These are phyloP conservation scores for Prunella strophiata DNA, from an alignment of 2,797 vertebrate genomes.

Conservation along the genomic window DNA sequence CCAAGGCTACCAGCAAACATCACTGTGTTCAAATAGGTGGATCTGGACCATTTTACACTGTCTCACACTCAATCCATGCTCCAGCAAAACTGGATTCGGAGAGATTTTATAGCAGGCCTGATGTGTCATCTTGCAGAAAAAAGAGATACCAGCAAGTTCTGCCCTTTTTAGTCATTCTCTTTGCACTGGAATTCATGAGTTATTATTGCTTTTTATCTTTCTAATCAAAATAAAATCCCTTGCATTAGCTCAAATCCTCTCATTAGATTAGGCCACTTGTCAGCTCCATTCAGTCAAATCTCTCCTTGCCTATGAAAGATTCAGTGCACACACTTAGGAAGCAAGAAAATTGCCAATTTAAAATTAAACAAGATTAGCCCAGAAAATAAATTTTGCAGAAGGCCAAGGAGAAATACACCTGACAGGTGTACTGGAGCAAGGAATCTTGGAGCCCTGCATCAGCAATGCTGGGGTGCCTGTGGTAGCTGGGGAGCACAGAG, in stretches of 20 bases:
- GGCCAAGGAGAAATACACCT: not conserved
- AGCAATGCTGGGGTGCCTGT: not conserved
- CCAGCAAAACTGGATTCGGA: not conserved
- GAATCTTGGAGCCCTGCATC: not conserved
- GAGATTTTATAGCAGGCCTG: not conserved
- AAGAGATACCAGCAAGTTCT: not conserved
- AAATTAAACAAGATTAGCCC: not conserved
- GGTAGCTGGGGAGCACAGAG: not conserved
- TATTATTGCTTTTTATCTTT: conserved; percentile 33
- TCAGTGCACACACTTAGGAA: not conserved
- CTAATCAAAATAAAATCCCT: conserved; percentile 22
- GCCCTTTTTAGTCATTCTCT: not conserved
- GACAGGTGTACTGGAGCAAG: not conserved
- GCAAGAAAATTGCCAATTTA: not conserved
- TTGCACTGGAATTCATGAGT: not conserved
- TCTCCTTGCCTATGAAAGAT: not conserved
- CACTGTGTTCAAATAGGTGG: not conserved
- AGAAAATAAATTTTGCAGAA: conserved; percentile 1
- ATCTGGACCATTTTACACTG: not conserved
- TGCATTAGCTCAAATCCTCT: conserved; percentile 26
- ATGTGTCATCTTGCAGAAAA: not conserved
- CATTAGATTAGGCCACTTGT: not conserved
- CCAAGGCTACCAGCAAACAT: not conserved
- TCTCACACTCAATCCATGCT: not conserved
- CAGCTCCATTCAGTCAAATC: not conserved